phyloP scores from a whole-genome alignment of 2,888 invertebrate genomes.

The Himalopsyche tibetana region DNA sequence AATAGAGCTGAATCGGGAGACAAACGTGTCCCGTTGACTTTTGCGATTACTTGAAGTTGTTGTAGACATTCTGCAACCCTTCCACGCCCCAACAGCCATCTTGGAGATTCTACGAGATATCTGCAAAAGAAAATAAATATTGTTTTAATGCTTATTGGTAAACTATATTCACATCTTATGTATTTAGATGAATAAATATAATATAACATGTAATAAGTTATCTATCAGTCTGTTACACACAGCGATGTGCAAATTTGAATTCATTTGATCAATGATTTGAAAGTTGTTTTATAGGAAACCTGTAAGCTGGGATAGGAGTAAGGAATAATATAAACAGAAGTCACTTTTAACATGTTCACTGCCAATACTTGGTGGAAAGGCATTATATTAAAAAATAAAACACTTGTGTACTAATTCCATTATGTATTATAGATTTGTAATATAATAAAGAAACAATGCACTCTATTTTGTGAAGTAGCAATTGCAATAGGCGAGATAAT shows the following conservation, averaged over 20 bases:
- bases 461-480: too few relatives aligned
- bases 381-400: too few relatives aligned
- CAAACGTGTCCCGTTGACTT: constrained; percentile 72
- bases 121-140: constrained; percentile 67
- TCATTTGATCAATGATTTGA: too few relatives aligned
- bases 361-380: too few relatives aligned
- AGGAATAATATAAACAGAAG: too few relatives aligned
- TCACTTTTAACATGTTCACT: too few relatives aligned
- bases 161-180: not conserved
- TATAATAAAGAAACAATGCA: too few relatives aligned
- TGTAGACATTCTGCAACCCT: constrained; percentile 72
- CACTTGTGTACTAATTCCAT: too few relatives aligned
- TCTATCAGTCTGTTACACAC: not conserved
- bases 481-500: too few relatives aligned
- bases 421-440: too few relatives aligned
- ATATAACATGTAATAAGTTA: not conserved
- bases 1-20: constrained; percentile 70
- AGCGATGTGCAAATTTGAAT: not conserved
- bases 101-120: constrained; percentile 77
- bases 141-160: not conserved
- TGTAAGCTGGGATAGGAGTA: too few relatives aligned
- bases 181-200: not conserved
- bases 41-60: constrained; percentile 75
- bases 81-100: constrained; percentile 76
- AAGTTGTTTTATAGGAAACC: too few relatives aligned